These are phyloP conservation scores for Enteromius viviparus DNA, from an alignment of 2,797 vertebrate species.

Conservation along the genomic window DNA sequence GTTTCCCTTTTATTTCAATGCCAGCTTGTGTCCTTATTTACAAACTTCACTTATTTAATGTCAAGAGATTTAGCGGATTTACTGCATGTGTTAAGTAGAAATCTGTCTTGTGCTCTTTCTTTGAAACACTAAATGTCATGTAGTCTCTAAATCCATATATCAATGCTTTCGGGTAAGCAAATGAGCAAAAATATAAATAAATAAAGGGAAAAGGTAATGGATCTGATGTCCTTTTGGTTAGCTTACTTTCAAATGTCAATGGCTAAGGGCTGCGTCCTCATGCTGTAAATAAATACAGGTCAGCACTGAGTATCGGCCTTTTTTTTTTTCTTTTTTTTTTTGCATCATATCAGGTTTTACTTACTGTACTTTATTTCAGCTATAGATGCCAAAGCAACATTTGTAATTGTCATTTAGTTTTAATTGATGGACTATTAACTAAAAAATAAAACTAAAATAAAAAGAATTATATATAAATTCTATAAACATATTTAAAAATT, in stretches of 20 bases:
- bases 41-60: slow-evolving; percentile 35
- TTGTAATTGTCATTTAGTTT: background rate
- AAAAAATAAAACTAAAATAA: background rate
- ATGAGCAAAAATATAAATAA: slow-evolving; percentile 3
- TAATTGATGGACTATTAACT: background rate
- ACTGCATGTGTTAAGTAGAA: slow-evolving; percentile 5
- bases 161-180: slow-evolving; percentile 2
- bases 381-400: background rate
- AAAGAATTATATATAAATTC: background rate
- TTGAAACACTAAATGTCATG: slow-evolving; percentile 36
- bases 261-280: background rate
- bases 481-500: background rate
- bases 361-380: background rate
- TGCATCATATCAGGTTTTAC: background rate
- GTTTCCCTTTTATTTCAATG: slow-evolving; percentile 38
- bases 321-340: background rate
- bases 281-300: slow-evolving; percentile 6
- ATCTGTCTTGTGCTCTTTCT: slow-evolving; percentile 18
- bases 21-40: slow-evolving; percentile 36
- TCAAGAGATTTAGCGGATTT: slow-evolving; percentile 37
- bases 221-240: background rate
- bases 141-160: slow-evolving; percentile 13
- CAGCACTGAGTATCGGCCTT: background rate
- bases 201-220: background rate
- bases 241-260: slow-evolving; percentile 9